A percentile compares a stretch with the other conserved stretches of the same genome.
Evolutionary conservation across 1,140 invertebrate species (phyloP).

Genomic region (Psix sp.): DNA sequence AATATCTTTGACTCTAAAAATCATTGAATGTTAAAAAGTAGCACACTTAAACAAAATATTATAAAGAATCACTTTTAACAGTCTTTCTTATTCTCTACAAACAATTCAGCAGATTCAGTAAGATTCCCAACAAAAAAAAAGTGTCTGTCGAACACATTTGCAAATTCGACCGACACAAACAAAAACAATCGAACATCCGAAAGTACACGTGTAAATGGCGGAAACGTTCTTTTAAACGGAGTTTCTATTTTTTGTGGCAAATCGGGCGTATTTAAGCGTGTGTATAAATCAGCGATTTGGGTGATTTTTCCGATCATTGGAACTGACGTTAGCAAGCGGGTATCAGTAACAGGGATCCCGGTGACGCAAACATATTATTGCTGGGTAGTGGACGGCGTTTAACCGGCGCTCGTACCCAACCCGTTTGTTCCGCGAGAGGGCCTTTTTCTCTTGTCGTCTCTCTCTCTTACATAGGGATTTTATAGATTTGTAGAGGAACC

Average conservation of each 20-base stretch:
- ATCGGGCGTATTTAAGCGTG: conserved; percentile 35
- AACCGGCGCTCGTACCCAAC: conserved; percentile 62
- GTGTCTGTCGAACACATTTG: too few relatives aligned
- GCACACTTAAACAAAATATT: too few relatives aligned
- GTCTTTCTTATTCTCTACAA: too few relatives aligned
- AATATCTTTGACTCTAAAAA: too few relatives aligned
- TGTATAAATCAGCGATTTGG: conserved; percentile 60
- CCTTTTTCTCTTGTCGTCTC: conserved; percentile 9
- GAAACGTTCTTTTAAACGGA: conserved; percentile 47
- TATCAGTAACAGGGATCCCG: conserved; percentile 63
- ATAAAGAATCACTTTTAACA: too few relatives aligned
- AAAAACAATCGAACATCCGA: conserved; percentile 9
- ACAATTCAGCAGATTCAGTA: too few relatives aligned
- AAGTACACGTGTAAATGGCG: conserved; percentile 35
- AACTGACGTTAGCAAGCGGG: conserved; percentile 51
- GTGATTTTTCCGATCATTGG: conserved; percentile 51
- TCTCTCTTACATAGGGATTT: conserved; percentile 51
- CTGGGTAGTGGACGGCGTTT: conserved; percentile 60
- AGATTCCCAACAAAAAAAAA: too few relatives aligned
- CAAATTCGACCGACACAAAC: not conserved
- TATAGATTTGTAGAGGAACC: conserved; percentile 73
- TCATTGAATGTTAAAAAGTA: too few relatives aligned
- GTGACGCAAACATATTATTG: conserved; percentile 73
- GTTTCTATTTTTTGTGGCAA: conserved; percentile 32
- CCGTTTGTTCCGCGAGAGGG: conserved; percentile 61